These are phyloP conservation scores for Papilio dardanus DNA, from an alignment of 1,140 invertebrate species.

Conservation along the genomic window DNA sequence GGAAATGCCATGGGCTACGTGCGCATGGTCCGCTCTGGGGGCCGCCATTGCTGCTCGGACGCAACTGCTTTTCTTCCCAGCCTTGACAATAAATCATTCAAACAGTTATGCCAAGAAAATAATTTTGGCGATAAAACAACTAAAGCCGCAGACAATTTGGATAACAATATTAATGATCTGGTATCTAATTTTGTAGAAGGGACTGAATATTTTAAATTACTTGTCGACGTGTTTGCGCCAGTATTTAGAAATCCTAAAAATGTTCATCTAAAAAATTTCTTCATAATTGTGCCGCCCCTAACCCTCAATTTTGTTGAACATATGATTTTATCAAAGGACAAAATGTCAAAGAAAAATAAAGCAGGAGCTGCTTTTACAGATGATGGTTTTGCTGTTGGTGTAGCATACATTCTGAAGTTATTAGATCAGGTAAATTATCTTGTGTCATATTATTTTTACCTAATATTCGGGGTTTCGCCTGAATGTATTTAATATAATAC, in stretches of 20 bases:
- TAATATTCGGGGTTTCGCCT: neutral
- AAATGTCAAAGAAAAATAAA: constrained; percentile 94
- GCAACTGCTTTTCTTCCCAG: constrained; percentile 95
- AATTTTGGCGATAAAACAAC: constrained; percentile 84
- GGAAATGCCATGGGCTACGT: constrained; percentile 99
- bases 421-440: constrained; percentile 84
- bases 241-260: constrained; percentile 94
- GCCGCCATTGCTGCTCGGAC: constrained; percentile 95
- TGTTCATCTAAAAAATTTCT: constrained; percentile 96
- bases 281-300: constrained; percentile 95
- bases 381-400: constrained; percentile 98
- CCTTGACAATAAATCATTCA: constrained; percentile 88
- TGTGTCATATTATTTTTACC: constrained; percentile 84
- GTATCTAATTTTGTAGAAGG: constrained; percentile 95
- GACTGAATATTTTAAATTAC: constrained; percentile 97
- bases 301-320: constrained; percentile 98
- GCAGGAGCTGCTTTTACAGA: constrained; percentile 95
- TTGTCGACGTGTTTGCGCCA: constrained; percentile 96
- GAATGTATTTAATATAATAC: no score
- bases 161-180: constrained; percentile 90
- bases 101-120: constrained; percentile 82
- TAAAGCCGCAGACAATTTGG: constrained; percentile 88
- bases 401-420: constrained; percentile 88
- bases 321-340: constrained; percentile 95
- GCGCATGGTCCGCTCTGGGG: constrained; percentile 96